These are phyloP conservation scores for Antigone vipio DNA, from an alignment of 2,113 vertebrate species.

Conservation along the genomic window DNA sequence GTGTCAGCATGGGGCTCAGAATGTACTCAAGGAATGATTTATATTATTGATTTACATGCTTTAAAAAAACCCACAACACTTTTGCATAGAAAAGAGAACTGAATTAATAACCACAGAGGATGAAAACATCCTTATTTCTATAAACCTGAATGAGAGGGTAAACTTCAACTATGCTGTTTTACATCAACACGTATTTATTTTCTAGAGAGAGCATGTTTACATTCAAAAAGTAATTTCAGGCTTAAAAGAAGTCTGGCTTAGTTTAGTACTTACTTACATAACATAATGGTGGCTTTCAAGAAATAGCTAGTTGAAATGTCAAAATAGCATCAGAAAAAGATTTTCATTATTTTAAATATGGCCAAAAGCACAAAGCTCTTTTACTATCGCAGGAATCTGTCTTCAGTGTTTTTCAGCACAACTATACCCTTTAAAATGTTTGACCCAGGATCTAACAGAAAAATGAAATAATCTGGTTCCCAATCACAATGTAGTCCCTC, in stretches of 20 bases:
- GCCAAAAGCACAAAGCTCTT: background rate
- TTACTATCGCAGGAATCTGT: background rate
- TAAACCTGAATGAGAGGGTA: background rate
- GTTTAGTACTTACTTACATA: background rate
- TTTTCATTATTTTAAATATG: background rate
- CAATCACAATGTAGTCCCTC: background rate
- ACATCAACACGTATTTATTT: background rate
- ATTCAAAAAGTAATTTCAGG: background rate
- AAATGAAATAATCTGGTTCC: background rate
- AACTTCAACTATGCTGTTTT: background rate
- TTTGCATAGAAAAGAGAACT: background rate
- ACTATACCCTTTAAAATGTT: background rate
- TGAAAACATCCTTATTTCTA: background rate
- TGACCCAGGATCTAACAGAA: background rate
- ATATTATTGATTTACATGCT: background rate
- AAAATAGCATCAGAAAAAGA: background rate
- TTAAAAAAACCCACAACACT: background rate
- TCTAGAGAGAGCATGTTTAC: background rate
- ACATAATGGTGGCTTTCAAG: background rate
- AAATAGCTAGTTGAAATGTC: background rate
- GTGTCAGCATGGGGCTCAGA: background rate
- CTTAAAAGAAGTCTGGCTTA: background rate
- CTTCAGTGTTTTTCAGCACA: background rate
- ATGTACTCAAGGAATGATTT: slow-evolving; percentile 9
- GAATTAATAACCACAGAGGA: background rate